Evolutionary conservation across 2,113 vertebrate species (phyloP).

Genomic region (Sorex fumeus): DNA sequence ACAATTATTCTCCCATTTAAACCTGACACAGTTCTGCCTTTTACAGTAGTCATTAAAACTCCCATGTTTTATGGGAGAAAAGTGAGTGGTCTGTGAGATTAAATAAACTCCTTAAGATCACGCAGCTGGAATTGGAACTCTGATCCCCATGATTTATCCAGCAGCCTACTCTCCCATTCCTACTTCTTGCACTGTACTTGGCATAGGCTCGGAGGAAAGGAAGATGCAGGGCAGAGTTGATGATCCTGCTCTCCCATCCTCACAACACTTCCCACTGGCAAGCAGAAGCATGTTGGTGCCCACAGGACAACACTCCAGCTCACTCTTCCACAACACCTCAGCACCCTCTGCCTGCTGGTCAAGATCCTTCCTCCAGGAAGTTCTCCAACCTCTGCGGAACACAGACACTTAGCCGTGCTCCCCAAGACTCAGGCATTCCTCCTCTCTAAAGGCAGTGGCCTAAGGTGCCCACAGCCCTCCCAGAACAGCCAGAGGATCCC

Average conservation of each 20-base stretch:
- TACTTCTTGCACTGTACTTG: background rate
- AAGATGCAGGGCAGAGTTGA: background rate
- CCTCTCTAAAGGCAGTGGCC: background rate
- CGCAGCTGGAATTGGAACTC: background rate
- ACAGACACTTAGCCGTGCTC: background rate
- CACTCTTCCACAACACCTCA: background rate
- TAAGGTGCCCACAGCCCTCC: background rate
- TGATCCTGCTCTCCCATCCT: too few relatives aligned
- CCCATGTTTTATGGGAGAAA: background rate
- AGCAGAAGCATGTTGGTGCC: background rate
- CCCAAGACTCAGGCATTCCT: background rate
- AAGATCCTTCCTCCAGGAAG: background rate
- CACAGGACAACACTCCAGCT: background rate
- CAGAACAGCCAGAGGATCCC: background rate
- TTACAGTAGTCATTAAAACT: constrained; percentile 27
- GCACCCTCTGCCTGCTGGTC: background rate
- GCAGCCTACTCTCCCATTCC: background rate
- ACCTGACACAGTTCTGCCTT: constrained; percentile 26
- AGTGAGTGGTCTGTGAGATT: constrained; percentile 5
- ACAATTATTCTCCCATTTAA: constrained; percentile 40
- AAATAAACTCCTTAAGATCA: constrained; percentile 34
- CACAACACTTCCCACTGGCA: too few relatives aligned
- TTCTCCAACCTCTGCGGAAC: background rate
- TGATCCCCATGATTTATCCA: background rate
- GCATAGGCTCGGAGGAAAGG: background rate